Base-by-base conservation (phyloP, 2,888 invertebrate species). In the Erebia aethiops region DNA sequence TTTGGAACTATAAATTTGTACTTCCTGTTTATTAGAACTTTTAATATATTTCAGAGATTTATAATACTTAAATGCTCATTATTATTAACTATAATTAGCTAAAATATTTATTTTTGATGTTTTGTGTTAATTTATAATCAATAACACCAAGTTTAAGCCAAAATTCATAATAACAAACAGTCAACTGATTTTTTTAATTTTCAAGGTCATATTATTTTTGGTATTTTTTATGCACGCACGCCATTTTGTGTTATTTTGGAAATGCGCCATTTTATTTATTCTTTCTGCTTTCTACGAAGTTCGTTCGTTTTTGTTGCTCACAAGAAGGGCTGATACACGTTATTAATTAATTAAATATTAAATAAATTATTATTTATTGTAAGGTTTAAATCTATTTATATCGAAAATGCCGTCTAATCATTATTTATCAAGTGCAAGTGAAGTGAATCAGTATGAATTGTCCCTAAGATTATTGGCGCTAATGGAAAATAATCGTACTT, bases 381-480 rank as follows among this genome's bases (percentile, higher is more conserved):
- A 91, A 91, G 90, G 85, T 83, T 87, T 79, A 86, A 85, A 85
- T 87, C 85, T 87, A 85, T 87, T 84, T 87, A 82, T 86, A 84
- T 84, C 81, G 18, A 85, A 84, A 84, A 92, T 93, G 92, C 89
- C 92, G 80, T 90, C 90, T 81, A 84, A 89, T 84, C 91, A 91
- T 88, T 91, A 89, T 86, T 88, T 91, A 75, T 87, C 89, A 83
- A 91, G 90, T 91, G 92, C 35, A 46, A 46, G 46, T 46, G 46
- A 92, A 90, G 91, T 92, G 82, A 91, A 92, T 91, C 92, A 91
- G 85, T 91, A 91, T 87, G 93, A 93, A 88, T 89, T 92, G 87
- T 91, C 92, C 79, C 85, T 92, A 80, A 91, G 91, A 89, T 87
- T 93, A 84, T 87, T 93, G 82, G 86, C 92, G 74, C 82, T 92